Evolutionary conservation across 2,888 invertebrate species (phyloP).

Genomic region (Ormia ochracea): DNA sequence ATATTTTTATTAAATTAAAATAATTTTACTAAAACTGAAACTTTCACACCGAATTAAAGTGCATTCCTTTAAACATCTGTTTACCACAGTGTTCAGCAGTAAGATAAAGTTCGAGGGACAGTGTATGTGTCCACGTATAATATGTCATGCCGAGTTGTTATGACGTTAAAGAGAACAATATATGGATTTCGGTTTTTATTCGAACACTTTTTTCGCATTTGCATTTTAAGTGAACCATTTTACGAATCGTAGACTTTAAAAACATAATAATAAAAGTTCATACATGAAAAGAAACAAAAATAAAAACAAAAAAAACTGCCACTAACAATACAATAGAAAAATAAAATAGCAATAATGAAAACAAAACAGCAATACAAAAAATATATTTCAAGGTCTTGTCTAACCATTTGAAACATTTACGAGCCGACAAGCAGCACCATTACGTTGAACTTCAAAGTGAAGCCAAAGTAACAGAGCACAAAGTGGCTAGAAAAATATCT

Average conservation of each 20-base stretch:
- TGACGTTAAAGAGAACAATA: conserved; percentile 56
- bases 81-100: background rate
- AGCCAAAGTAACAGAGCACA: conserved; percentile 22
- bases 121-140: background rate
- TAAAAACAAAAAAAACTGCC: conserved; percentile 4
- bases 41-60: background rate
- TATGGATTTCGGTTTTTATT: conserved; percentile 22
- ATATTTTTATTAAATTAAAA: no score
- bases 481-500: background rate
- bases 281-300: conserved; percentile 31
- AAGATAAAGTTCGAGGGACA: background rate
- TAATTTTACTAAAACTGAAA: background rate
- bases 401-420: conserved; percentile 61
- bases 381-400: conserved; percentile 63
- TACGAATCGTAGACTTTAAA: conserved; percentile 58
- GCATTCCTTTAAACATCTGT: conserved; percentile 1
- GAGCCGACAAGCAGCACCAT: conserved; percentile 33
- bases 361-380: conserved; percentile 28
- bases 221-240: conserved; percentile 56
- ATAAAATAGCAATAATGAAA: conserved; percentile 32
- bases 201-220: conserved; percentile 11
- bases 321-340: conserved; percentile 48
- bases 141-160: conserved; percentile 52
- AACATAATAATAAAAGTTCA: conserved; percentile 49
- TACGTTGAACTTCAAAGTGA: conserved; percentile 55